A percentile compares a stretch with the other conserved stretches of the same genome.
Conservation (phyloP, 53 echinoderm and acorn worm species). For the Holothuria scabra region DNA sequence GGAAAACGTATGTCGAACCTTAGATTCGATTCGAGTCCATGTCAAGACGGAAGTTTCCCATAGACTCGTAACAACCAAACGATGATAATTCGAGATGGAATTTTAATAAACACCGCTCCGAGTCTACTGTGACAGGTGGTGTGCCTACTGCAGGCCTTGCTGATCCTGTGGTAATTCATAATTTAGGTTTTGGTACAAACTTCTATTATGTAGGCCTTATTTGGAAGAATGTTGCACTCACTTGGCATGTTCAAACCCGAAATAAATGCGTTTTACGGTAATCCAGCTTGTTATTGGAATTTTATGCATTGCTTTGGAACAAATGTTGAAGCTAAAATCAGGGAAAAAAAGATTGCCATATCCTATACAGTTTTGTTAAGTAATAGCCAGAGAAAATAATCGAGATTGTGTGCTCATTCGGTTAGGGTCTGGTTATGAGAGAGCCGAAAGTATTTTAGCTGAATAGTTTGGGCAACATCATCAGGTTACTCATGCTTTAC, state of each 20-base stretch:
- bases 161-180: no score
- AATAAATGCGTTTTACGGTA: conserved; percentile 51
- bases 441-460: conserved; percentile 29
- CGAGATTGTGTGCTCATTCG: conserved; percentile 54
- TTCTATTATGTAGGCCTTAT: no score
- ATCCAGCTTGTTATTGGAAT: conserved; percentile 47
- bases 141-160: no score
- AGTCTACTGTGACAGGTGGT: no score
- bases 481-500: conserved; percentile 6
- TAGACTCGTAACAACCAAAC: no score
- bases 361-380: conserved; percentile 56
- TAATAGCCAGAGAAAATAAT: conserved; percentile 52
- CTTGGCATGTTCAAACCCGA: conserved; percentile 65
- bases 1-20: background rate
- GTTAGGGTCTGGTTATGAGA: conserved; percentile 27
- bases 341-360: conserved; percentile 39
- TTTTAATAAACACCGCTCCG: no score
- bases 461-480: conserved; percentile 62
- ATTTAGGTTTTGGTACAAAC: no score
- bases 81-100: no score
- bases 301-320: conserved; percentile 51
- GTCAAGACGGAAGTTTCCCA: no score
- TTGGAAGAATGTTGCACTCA: no score
- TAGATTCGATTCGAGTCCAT: no score
- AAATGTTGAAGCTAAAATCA: conserved; percentile 32